phyloP scores from a whole-genome alignment of 2,797 vertebrate genomes.

The Sorex maritimensis region DNA sequence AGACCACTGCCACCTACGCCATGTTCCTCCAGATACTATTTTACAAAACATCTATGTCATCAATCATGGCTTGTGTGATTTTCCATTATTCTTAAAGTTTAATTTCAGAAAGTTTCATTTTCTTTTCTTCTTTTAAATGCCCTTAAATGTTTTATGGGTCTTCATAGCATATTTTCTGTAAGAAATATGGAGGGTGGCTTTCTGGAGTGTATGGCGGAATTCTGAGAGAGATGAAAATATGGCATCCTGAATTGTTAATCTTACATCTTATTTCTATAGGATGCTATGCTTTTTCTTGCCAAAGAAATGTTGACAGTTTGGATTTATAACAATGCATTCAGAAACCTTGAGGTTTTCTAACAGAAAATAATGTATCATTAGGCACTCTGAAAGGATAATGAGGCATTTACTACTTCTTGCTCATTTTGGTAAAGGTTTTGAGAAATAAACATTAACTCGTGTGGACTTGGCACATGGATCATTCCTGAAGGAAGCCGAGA shows the following conservation, averaged over 20 bases:
- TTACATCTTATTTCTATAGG: constrained; percentile 81
- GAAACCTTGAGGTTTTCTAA: constrained; percentile 71
- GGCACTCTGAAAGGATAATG: constrained; percentile 78
- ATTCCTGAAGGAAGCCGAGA: constrained; percentile 82
- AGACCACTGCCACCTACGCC: neutral
- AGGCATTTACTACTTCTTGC: constrained; percentile 77
- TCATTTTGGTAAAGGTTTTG: constrained; percentile 80
- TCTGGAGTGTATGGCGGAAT: constrained; percentile 53
- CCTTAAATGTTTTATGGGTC: constrained; percentile 74
- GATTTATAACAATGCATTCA: constrained; percentile 74
- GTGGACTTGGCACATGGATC: constrained; percentile 82
- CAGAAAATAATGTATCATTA: constrained; percentile 72
- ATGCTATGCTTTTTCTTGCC: constrained; percentile 49
- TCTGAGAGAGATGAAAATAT: constrained; percentile 74
- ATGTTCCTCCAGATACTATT: neutral
- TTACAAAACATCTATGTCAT: constrained; percentile 54
- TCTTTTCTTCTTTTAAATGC: constrained; percentile 70
- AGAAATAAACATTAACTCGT: constrained; percentile 82
- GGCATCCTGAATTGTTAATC: constrained; percentile 76
- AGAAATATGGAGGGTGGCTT: constrained; percentile 69
- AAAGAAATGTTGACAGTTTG: constrained; percentile 73
- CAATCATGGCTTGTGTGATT: constrained; percentile 40
- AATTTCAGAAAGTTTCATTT: constrained; percentile 72
- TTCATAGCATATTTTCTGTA: constrained; percentile 63
- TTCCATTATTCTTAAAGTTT: constrained; percentile 57